Evolutionary conservation across 2,888 invertebrate species (phyloP).

Genomic region (Polydrusus cervinus): DNA sequence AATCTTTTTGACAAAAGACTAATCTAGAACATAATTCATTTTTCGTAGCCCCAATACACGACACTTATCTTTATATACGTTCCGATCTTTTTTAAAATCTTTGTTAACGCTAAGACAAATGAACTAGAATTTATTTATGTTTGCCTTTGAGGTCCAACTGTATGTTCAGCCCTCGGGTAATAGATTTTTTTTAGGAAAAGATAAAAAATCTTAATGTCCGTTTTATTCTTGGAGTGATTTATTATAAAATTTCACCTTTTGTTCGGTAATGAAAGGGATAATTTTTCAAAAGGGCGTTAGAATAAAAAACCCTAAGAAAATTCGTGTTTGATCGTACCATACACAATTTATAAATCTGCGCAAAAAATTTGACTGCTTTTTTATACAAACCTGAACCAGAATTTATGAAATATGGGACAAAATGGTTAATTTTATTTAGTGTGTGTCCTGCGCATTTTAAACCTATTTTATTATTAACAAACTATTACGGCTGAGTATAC

Average conservation of each 20-base stretch:
- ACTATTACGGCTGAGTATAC: too few species aligned
- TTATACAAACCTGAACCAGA: background rate
- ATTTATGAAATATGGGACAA: background rate
- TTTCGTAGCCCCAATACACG: constrained; percentile 36
- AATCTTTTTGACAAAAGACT: constrained; percentile 31
- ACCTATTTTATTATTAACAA: too few species aligned
- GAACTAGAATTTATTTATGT: constrained; percentile 37
- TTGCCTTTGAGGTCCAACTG: constrained; percentile 16
- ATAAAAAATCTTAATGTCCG: constrained; percentile 15
- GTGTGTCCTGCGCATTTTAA: too few species aligned
- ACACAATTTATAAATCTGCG: background rate
- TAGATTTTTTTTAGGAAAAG: constrained; percentile 24
- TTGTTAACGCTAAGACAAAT: constrained; percentile 38
- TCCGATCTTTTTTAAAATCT: constrained; percentile 40
- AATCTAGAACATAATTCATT: constrained; percentile 39
- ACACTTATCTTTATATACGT: constrained; percentile 48
- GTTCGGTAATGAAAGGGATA: constrained; percentile 8
- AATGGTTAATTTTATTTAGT: too few species aligned
- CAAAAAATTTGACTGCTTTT: background rate
- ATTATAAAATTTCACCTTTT: constrained; percentile 21
- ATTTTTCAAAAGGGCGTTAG: background rate
- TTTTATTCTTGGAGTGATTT: constrained; percentile 14
- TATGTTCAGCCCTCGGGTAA: background rate
- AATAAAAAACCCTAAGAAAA: constrained; percentile 5
- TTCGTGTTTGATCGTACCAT: background rate